A percentile compares a stretch with the other conserved stretches of the same genome.
Evolutionary conservation across 35 echinoderm and acorn worm species (phyloP).

Genomic region (Acanthaster planci): DNA sequence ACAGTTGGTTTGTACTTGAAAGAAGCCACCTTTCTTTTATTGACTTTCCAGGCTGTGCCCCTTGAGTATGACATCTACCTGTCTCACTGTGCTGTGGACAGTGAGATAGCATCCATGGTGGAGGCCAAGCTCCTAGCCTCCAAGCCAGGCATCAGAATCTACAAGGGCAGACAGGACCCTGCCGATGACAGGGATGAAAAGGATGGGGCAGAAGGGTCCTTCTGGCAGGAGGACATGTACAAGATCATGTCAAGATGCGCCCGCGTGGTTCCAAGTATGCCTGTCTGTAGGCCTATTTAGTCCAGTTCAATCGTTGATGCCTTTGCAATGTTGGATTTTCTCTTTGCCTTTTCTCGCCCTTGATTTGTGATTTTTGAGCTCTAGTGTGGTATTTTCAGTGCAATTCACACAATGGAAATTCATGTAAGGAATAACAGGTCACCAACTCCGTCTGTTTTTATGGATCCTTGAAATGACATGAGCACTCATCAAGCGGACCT

Average conservation of each 20-base stretch:
- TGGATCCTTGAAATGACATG: too few species aligned
- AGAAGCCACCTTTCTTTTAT: background rate
- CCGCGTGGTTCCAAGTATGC: conserved; percentile 85
- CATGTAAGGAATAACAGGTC: too few species aligned
- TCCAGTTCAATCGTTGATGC: too few species aligned
- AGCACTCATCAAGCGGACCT: too few species aligned
- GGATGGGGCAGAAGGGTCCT: background rate
- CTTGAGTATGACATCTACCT: conserved; percentile 89
- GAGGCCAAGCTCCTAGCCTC: conserved; percentile 40
- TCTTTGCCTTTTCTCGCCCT: too few species aligned
- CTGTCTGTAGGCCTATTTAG: too few species aligned
- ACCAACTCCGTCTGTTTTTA: too few species aligned
- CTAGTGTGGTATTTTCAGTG: too few species aligned
- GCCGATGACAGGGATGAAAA: conserved; percentile 21
- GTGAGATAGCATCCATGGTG: conserved; percentile 34
- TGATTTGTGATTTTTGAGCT: too few species aligned
- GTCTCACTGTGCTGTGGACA: conserved; percentile 74
- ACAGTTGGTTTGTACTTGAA: background rate
- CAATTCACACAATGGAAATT: too few species aligned
- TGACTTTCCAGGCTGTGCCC: conserved; percentile 47
- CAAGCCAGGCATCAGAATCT: conserved; percentile 71
- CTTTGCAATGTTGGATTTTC: too few species aligned
- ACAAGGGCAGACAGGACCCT: conserved; percentile 46
- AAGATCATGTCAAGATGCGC: conserved; percentile 86
- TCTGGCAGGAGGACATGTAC: conserved; percentile 91